These are phyloP conservation scores for Kryptolebias ocellatus DNA, from an alignment of 2,797 vertebrate genomes.

Conservation along the genomic window DNA sequence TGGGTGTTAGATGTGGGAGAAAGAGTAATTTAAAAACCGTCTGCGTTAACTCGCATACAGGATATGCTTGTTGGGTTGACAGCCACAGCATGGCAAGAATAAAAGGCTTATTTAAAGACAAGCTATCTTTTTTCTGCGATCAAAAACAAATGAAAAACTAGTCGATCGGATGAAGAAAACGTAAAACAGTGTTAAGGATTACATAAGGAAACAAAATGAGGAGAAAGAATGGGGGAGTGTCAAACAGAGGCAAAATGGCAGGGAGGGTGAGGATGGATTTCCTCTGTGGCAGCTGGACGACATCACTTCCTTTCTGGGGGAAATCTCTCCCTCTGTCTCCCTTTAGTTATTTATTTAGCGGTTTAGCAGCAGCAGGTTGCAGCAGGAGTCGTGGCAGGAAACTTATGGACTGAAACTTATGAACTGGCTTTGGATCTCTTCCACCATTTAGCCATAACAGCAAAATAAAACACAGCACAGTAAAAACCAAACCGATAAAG, in stretches of 20 bases:
- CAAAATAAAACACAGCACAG: background rate
- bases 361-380: slow-evolving; percentile 7
- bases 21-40: too few relatives aligned
- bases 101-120: slow-evolving; percentile 16
- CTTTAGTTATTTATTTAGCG: slow-evolving; percentile 11
- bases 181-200: slow-evolving; percentile 9
- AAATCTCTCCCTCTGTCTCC: background rate
- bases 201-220: slow-evolving; percentile 8
- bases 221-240: slow-evolving; percentile 17
- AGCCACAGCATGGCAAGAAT: background rate
- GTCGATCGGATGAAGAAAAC: slow-evolving; percentile 11
- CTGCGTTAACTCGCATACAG: too few relatives aligned
- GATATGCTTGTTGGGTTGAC: too few relatives aligned
- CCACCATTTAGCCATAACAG: background rate
- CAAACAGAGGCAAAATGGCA: slow-evolving; percentile 29
- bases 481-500: background rate
- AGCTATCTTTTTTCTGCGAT: slow-evolving; percentile 37
- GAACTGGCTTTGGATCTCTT: slow-evolving; percentile 8
- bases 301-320: slow-evolving; percentile 51
- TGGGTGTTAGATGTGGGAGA: background rate
- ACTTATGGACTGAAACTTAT: background rate
- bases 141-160: slow-evolving; percentile 37
- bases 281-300: slow-evolving; percentile 34
- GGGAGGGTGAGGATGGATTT: slow-evolving; percentile 42
- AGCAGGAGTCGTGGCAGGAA: slow-evolving; percentile 1